These are phyloP conservation scores for Falco peregrinus DNA, from an alignment of 2,797 vertebrate species.

Conservation along the genomic window DNA sequence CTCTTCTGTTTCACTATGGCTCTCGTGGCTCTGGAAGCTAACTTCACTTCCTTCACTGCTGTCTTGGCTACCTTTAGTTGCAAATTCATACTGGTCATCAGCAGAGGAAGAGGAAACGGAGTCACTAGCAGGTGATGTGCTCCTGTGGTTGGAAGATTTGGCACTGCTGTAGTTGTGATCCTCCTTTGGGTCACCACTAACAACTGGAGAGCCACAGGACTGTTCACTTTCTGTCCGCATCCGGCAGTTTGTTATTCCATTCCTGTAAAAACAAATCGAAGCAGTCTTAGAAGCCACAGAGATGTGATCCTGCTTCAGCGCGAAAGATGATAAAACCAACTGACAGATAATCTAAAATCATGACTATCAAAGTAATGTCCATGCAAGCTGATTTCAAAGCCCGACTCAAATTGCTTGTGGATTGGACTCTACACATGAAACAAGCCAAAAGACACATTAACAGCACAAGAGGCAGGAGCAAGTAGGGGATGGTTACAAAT, in stretches of 20 bases:
- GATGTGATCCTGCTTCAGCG: background rate
- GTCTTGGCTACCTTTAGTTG: constrained; percentile 86
- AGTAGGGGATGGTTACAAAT: background rate
- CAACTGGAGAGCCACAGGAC: constrained; percentile 86
- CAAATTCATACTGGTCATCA: constrained; percentile 80
- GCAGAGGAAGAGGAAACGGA: constrained; percentile 81
- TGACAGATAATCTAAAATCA: background rate
- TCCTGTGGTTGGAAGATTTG: constrained; percentile 85
- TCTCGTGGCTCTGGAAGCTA: constrained; percentile 80
- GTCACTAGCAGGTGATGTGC: constrained; percentile 84
- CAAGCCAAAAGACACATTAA: background rate
- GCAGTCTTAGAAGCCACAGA: background rate
- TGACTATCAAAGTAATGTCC: background rate
- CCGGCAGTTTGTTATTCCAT: constrained; percentile 87
- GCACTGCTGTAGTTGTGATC: constrained; percentile 97
- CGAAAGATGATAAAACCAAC: background rate
- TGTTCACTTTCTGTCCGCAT: constrained; percentile 88
- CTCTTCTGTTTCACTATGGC: constrained; percentile 86
- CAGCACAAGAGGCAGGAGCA: background rate
- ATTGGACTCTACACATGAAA: background rate
- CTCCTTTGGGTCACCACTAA: constrained; percentile 91
- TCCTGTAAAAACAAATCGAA: constrained; percentile 75
- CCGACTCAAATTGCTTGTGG: background rate
- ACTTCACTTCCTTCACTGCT: constrained; percentile 89
- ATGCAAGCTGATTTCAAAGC: background rate